These are phyloP conservation scores for Drosophila glabriapex DNA, from an alignment of 2,888 invertebrate genomes.

Conservation along the genomic window DNA sequence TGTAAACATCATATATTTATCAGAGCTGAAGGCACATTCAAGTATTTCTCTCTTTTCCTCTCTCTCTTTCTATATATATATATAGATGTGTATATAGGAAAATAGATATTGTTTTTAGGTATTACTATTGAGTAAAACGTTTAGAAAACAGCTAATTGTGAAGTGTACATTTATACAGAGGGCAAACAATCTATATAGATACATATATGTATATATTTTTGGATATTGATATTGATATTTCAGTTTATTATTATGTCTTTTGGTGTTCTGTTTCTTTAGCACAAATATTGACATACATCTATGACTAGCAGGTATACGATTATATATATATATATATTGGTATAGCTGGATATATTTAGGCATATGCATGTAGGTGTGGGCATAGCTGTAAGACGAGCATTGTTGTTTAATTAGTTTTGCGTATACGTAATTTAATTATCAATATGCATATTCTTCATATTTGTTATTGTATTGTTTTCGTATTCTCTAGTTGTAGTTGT, in stretches of 20 bases:
- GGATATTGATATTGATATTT: slow-evolving; percentile 40
- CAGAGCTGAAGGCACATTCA: slow-evolving; percentile 59
- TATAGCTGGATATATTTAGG: slow-evolving; percentile 41
- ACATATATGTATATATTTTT: slow-evolving; percentile 20
- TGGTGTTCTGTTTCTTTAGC: slow-evolving; percentile 32
- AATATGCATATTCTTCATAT: slow-evolving; percentile 59
- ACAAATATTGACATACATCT: slow-evolving; percentile 67
- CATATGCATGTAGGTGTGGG: slow-evolving; percentile 34
- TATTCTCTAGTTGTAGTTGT: slow-evolving; percentile 46
- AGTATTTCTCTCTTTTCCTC: slow-evolving; percentile 9
- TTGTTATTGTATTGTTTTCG: slow-evolving; percentile 50
- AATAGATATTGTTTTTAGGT: slow-evolving; percentile 32
- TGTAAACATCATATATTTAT: slow-evolving; percentile 5
- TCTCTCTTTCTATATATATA: not conserved
- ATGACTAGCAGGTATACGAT: slow-evolving; percentile 29
- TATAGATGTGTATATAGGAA: slow-evolving; percentile 19
- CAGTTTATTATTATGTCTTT: slow-evolving; percentile 28
- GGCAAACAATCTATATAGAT: slow-evolving; percentile 35
- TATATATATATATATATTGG: slow-evolving; percentile 41
- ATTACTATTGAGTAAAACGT: slow-evolving; percentile 42
- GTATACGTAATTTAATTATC: slow-evolving; percentile 71
- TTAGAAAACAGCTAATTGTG: slow-evolving; percentile 51
- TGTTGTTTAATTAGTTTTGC: slow-evolving; percentile 61
- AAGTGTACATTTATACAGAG: slow-evolving; percentile 60
- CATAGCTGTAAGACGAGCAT: slow-evolving; percentile 66